Evolutionary conservation across 2,113 vertebrate genomes (phyloP).

Genomic region (Canis aureus): DNA sequence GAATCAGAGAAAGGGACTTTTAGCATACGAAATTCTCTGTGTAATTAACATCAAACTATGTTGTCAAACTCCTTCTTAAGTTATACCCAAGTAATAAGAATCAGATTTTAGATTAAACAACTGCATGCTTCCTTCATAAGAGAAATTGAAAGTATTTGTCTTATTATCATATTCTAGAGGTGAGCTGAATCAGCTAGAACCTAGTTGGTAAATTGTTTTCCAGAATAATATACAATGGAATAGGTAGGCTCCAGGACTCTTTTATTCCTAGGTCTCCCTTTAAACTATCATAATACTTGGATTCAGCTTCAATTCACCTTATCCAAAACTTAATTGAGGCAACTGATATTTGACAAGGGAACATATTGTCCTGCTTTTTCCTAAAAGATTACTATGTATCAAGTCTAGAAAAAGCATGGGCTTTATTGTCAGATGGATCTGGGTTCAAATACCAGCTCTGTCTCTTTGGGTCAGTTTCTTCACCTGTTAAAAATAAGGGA

Average conservation of each 20-base stretch:
- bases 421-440: neutral
- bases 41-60: neutral
- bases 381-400: neutral
- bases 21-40: neutral
- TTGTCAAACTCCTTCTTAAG: neutral
- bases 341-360: neutral
- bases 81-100: neutral
- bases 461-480: neutral
- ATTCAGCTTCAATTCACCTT: neutral
- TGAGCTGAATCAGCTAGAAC: neutral
- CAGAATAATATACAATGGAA: neutral
- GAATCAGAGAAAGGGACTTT: neutral
- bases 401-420: neutral
- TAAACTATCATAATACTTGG: neutral
- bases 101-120: neutral
- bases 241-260: neutral
- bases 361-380: neutral
- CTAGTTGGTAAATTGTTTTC: neutral
- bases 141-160: neutral
- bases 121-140: neutral
- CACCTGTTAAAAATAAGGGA: neutral
- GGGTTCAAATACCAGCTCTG: neutral
- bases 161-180: neutral
- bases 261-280: neutral
- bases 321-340: neutral